Conservation (phyloP, 1,140 invertebrate genomes). For the Liolophura sinensis region DNA sequence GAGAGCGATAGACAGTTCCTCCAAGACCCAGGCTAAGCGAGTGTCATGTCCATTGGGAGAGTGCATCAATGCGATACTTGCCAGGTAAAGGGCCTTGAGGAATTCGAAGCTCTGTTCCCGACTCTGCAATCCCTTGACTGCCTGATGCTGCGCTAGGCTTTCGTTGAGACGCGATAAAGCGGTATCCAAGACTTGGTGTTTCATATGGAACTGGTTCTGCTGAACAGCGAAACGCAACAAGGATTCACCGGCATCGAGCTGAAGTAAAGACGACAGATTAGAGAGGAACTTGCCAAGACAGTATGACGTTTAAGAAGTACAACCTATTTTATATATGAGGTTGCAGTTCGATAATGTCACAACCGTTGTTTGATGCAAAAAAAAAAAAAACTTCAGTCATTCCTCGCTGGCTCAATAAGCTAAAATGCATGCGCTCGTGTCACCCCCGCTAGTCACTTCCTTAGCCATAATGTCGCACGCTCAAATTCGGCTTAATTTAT, state of each 20-base stretch:
- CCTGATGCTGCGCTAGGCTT: conserved; percentile 11
- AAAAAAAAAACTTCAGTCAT: too few species aligned
- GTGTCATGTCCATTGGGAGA: conserved; percentile 9
- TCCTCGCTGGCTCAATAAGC: too few species aligned
- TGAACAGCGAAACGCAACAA: conserved; percentile 16
- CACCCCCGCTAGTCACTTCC: too few species aligned
- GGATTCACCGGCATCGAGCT: conserved; percentile 17
- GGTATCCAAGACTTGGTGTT: not conserved
- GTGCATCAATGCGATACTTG: conserved; percentile 3
- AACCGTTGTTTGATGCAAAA: too few species aligned
- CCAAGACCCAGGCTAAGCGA: conserved; percentile 5
- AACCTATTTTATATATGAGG: too few species aligned
- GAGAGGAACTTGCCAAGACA: too few species aligned
- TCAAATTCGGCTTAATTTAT: too few species aligned
- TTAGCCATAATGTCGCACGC: too few species aligned
- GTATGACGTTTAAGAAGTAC: too few species aligned
- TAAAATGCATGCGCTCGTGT: too few species aligned
- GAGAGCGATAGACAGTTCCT: conserved; percentile 12
- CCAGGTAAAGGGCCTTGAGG: conserved; percentile 16
- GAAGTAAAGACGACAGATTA: too few species aligned
- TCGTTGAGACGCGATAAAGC: conserved; percentile 7
- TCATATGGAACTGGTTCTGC: not conserved
- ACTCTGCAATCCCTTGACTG: not conserved
- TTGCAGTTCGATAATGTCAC: too few species aligned
- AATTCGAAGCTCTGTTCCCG: conserved; percentile 16